Evolutionary conservation across 2,113 vertebrate species (phyloP), one percentile per base, ranked within the genome.

Genomic region (Pipa parva): DNA sequence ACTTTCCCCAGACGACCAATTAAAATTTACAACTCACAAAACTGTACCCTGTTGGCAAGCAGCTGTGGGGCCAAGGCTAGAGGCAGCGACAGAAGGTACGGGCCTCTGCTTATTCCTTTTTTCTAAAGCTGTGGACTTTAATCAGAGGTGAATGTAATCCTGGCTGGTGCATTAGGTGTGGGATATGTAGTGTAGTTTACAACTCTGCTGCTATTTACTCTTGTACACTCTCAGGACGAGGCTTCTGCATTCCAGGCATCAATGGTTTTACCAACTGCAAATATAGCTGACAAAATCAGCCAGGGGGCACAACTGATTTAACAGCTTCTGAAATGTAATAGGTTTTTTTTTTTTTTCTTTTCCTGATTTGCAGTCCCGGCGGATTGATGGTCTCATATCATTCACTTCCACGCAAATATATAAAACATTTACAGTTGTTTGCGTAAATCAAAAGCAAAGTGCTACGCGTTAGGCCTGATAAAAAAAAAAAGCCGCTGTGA

Each of bases 1-100:
- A 90, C 92, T 97, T 97, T 97, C 95, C 96, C 95, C 94, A 97
- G 94, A 99, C 95, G 96, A 93, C 95, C 96, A 99, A 99, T 99
- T 99, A 99, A 99, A 99, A 97, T 94, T 91, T 95, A 96, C 96
- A 97, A 98, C 95, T 95, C 93, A 94, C 94, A 96, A 90, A 80
- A 83, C 79, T 67, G 85, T 88, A 92, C 90, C 92, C 93, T 80
- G 89, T 91, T 91, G 93, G 94, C 93, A 95, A 92, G 86, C 91
- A 85, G 93, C 89, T 90, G 87, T 83, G 80, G 91, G 93, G 90
- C 89, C 78, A 75, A 74, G 83, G 91, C 93, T 91, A 77, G 84
- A 93, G 92, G 94, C 92, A 82, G 88, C 86, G 84, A 93, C 96
- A 98, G 94, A 93, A 95, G 94, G 94, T 80, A 28, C 57, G 81